Evolutionary conservation across 2,888 invertebrate species (phyloP), one percentile per base, ranked within the genome.

Genomic region (Gordius sp.): DNA sequence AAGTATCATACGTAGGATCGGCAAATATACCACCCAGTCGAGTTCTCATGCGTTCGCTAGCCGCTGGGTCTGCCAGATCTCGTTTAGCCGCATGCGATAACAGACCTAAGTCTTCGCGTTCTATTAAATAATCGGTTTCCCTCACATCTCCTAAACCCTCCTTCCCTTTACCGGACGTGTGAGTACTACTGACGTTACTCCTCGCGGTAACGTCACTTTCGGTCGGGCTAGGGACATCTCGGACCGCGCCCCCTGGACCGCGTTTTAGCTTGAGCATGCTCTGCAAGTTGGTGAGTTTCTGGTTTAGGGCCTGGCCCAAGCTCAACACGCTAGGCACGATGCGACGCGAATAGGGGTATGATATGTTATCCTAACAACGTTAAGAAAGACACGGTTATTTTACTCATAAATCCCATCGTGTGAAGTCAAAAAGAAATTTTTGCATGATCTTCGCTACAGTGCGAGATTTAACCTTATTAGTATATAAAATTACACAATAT

Each of bases 281-380:
- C 20, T 47, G 47, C 4, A 47, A n/a, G 23, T 47, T 23, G 20
- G 47, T 18, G 4, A 47, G 4, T 20, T 47, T 47, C 20, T 47
- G 47, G 16, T 8, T 47, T n/a, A 47, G 20, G 47, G 20, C 47
- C n/a, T n/a, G n/a, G n/a, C n/a, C n/a, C n/a, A n/a, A n/a, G n/a
- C n/a, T n/a, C n/a, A n/a, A n/a, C n/a, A n/a, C n/a, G n/a, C n/a
- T n/a, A n/a, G 47, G 4, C 4, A 47, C 4, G 8, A 18, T 47
- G 23, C 47, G 47, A 4, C 13, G 23, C 23, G 47, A 18, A 20
- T n/a, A 20, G 4, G 47, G 47, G 47, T 47, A 47, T 4, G 47
- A 47, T 4, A 47, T 47, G 23, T 47, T 47, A 20, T 47, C 47
- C 47, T 47, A n/a, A n/a, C n/a, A n/a, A n/a, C n/a, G n/a, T n/a